phyloP scores from a whole-genome alignment of 2,888 invertebrate genomes.

The Meiosimyza platycephala region DNA sequence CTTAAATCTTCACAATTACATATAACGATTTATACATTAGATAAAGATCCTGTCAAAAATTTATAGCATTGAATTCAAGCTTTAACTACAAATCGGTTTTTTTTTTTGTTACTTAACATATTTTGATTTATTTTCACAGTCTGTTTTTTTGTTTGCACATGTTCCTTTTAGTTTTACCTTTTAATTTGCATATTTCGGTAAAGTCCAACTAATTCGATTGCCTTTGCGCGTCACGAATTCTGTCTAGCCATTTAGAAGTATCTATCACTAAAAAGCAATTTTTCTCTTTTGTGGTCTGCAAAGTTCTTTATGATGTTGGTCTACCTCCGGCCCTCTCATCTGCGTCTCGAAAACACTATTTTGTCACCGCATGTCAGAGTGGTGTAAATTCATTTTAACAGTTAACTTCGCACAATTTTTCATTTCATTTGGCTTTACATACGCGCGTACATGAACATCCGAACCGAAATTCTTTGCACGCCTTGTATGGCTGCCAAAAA shows the following conservation, averaged over 20 bases:
- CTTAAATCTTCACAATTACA: too few species aligned
- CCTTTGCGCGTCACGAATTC: neutral
- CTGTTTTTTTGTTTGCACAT: too few species aligned
- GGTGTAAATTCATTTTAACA: conserved; percentile 39
- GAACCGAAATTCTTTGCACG: conserved; percentile 31
- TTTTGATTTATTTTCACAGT: too few species aligned
- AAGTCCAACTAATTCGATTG: conserved; percentile 5
- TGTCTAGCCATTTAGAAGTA: conserved; percentile 15
- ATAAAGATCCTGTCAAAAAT: too few species aligned
- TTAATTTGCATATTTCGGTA: neutral
- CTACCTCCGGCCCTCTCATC: neutral
- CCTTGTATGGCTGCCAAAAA: conserved; percentile 37
- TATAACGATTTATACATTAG: too few species aligned
- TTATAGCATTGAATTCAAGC: too few species aligned
- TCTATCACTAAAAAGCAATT: neutral
- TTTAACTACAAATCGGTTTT: too few species aligned
- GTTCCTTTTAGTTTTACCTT: neutral
- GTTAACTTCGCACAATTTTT: conserved; percentile 39
- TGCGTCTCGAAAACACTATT: neutral
- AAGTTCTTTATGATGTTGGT: neutral
- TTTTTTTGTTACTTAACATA: too few species aligned
- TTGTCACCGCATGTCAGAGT: conserved; percentile 18
- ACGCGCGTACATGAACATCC: conserved; percentile 15
- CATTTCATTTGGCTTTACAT: conserved; percentile 40
- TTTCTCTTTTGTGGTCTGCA: neutral